Evolutionary conservation across 2,888 invertebrate species (phyloP), one percentile per base, ranked within the genome.

Genomic region (Lasioglossum oenotherae): DNA sequence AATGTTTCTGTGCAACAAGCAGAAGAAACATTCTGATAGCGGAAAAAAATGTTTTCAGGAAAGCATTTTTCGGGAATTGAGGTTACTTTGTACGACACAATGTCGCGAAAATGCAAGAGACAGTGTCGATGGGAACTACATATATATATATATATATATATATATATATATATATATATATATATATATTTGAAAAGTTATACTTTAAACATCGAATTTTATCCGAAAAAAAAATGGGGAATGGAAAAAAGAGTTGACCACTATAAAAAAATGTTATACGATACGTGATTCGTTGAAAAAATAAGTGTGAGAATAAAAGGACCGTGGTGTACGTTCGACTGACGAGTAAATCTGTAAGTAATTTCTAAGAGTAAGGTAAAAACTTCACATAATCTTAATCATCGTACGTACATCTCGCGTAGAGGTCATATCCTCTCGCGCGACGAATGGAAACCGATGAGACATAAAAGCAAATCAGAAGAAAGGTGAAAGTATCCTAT

Each of bases 401-500:
- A 71, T 78, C 72, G 81, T 87, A 84, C 82, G 84, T 87, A 88
- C 88, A 85, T 87, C 85, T 85, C 82, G 83, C 81, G 87, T 87
- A 86, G 87, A 87, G 84, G 81, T 86, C 86, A 88, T 87, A 85
- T 87, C 85, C 76, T 85, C 85, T 79, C 80, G 82, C 82, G 81
- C 78, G 74, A 87, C 71, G 81, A 80, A 74, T 85, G 81, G 85
- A 60, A 82, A 82, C 79, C 77, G 82, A 78, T 85, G 85, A 84
- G 82, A 83, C 81, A 87, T 85, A 86, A 88, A 84, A 82, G 87
- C 76, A 84, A 86, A 86, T 87, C 85, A 81, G 85, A 80, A 87
- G 78, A 80, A 80, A 84, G 88, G 90, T 91, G 90, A 91, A 91
- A 91, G 89, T 91, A 89, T 88, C 74, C 82, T 88, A 76, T 89